Evolutionary conservation across 2,113 vertebrate genomes (phyloP).

Genomic region (Fregata magnificens): DNA sequence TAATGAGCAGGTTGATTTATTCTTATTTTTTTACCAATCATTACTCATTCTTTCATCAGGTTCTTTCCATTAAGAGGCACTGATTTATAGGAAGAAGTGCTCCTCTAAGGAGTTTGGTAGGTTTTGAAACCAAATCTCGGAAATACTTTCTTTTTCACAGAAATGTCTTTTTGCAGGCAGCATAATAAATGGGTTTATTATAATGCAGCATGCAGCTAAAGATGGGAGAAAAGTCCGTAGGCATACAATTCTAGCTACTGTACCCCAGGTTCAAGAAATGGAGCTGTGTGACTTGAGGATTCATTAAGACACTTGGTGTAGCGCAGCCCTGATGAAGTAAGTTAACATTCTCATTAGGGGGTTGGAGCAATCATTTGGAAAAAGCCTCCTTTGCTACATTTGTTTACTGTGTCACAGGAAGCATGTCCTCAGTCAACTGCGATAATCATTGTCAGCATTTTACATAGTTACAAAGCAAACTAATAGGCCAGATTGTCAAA

Average conservation of each 20-base stretch:
- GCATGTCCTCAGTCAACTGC: constrained; percentile 30
- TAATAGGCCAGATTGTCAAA: constrained; percentile 57
- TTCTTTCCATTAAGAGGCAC: neutral
- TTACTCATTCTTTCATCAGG: constrained; percentile 41
- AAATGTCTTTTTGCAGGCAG: neutral
- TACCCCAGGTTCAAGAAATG: neutral
- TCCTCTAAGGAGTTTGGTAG: neutral
- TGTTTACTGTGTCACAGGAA: constrained; percentile 32
- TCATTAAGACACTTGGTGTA: neutral
- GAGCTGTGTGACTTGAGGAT: neutral
- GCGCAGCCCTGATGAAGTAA: constrained; percentile 20
- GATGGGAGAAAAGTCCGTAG: neutral
- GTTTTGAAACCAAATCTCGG: neutral
- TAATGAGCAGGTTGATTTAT: constrained; percentile 56
- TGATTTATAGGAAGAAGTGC: constrained; percentile 33
- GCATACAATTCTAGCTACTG: neutral
- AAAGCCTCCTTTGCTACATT: neutral
- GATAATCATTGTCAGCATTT: constrained; percentile 40
- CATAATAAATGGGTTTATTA: constrained; percentile 19
- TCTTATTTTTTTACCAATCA: constrained; percentile 21
- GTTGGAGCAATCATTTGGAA: constrained; percentile 45
- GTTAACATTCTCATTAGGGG: constrained; percentile 42
- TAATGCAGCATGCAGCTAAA: neutral
- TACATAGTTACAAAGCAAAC: constrained; percentile 30
- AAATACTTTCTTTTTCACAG: neutral